phyloP scores from a whole-genome alignment of 2,113 vertebrate genomes.

The Crotophaga sulcirostris region DNA sequence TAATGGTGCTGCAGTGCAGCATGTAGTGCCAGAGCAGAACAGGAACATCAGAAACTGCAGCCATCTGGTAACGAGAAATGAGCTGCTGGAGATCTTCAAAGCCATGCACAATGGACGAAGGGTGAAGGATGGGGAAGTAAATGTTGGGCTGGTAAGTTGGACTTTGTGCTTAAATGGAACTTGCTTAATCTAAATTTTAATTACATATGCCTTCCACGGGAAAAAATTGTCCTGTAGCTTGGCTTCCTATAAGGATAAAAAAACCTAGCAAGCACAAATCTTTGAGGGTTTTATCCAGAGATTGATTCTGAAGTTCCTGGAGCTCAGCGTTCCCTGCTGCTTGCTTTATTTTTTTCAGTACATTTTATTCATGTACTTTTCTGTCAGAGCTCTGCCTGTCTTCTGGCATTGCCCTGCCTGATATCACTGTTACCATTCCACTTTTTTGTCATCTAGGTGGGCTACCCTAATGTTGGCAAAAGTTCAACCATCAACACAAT shows the following conservation, averaged over 20 bases:
- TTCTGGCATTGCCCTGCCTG: not conserved
- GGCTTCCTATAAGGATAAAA: not conserved
- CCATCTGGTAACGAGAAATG: conserved; percentile 84
- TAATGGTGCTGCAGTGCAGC: not conserved
- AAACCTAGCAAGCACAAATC: not conserved
- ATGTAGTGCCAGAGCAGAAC: not conserved
- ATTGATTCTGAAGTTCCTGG: not conserved
- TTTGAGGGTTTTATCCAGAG: not conserved
- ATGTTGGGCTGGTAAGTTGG: conserved; percentile 90
- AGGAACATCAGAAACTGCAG: conserved; percentile 78
- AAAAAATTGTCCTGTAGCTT: not conserved
- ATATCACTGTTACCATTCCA: not conserved
- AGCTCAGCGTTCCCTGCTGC: not conserved
- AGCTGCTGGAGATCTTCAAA: conserved; percentile 86
- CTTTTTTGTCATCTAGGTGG: conserved; percentile 78
- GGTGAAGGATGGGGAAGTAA: conserved; percentile 86
- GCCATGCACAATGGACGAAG: conserved; percentile 76
- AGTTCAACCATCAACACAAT: conserved; percentile 98
- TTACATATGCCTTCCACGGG: not conserved
- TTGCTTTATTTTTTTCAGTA: not conserved
- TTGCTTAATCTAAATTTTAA: not conserved
- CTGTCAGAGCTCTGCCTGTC: not conserved
- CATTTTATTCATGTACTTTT: not conserved
- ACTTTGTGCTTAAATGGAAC: not conserved
- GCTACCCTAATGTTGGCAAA: conserved; percentile 98